Base-by-base conservation (phyloP, 2,113 vertebrate species). In the Shinisaurus crocodilurus region DNA sequence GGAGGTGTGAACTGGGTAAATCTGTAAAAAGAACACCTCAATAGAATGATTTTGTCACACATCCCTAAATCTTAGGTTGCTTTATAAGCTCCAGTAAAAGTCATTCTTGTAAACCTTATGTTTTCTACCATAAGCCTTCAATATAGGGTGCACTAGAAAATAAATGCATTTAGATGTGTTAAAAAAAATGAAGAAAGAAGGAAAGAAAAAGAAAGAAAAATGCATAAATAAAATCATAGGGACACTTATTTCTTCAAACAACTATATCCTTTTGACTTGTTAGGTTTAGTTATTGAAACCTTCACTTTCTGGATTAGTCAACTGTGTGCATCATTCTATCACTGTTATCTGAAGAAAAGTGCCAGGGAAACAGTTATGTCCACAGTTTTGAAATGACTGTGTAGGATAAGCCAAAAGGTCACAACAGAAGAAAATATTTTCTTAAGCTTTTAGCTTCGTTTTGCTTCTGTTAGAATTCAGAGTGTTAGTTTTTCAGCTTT, bases 401-500 rank as follows among this genome's bases (percentile, higher is more conserved):
- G 23, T 72, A 65, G 63, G 37, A 82, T 16, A 79, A 89, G 25
- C 50, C 91, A 1, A 65, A 15, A 93, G 88, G 25, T 13, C 16
- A 40, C 67, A 15, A 85, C 27, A 43, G 15, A 29, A 10, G 57
- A 85, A 34, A 48, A 79, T 37, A 2, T 88, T 94, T 94, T 90
- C 37, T 0, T 7, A 69, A 82, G 50, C 48, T 67, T 37, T 92
- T 67, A 90, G 13, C 5, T 90, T 86, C 37, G 8, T 89, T 40
- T 45, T 75, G 8, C 27, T 90, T 74, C 77, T 84, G 74, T 2
- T 5, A 74, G 63, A 70, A 88, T 84, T 82, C 87, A 91, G 80
- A 81, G 86, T 85, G 50, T 82, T 85, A 6, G 60, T 37, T 87
- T 75, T 89, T 77, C 13, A 27, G 45, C 74, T 63, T 87, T 81